Percentiles rank a stretch among this genome's conserved stretches.
phyloP scores from a whole-genome alignment of 1,140 invertebrate species.

The Ctenoplectra terminalis region DNA sequence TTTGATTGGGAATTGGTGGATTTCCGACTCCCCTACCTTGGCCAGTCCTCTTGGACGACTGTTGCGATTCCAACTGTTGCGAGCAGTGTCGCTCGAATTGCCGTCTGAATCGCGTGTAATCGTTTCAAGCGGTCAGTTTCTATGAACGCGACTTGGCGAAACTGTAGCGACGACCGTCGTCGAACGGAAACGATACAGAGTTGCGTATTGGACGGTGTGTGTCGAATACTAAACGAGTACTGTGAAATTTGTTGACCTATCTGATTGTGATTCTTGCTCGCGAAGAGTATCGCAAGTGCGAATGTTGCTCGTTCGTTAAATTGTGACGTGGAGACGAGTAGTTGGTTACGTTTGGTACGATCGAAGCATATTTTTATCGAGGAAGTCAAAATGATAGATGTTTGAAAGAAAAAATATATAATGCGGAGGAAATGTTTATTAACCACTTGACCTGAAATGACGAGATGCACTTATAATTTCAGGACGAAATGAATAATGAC shows the following conservation, averaged over 20 bases:
- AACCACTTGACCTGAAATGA: no score
- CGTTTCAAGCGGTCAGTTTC: background rate
- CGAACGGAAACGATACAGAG: background rate
- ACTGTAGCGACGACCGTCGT: background rate
- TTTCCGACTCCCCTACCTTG: background rate
- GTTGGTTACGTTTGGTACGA: no score
- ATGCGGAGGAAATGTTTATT: no score
- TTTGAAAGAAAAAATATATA: no score
- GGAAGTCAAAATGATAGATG: no score
- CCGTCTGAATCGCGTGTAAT: background rate
- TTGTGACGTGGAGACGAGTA: no score
- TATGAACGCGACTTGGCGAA: background rate
- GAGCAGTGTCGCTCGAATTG: constrained; percentile 19
- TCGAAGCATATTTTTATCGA: no score
- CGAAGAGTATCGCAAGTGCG: background rate
- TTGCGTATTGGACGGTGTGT: background rate
- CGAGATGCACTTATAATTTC: no score
- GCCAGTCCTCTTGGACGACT: background rate
- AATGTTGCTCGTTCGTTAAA: background rate
- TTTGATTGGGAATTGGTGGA: constrained; percentile 26
- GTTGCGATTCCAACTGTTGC: constrained; percentile 7
- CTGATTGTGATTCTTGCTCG: background rate
- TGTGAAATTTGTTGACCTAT: background rate
- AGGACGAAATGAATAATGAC: no score
- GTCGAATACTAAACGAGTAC: background rate